Conservation (phyloP, 2,888 invertebrate genomes). For the Himalopsyche kuldschensis region DNA sequence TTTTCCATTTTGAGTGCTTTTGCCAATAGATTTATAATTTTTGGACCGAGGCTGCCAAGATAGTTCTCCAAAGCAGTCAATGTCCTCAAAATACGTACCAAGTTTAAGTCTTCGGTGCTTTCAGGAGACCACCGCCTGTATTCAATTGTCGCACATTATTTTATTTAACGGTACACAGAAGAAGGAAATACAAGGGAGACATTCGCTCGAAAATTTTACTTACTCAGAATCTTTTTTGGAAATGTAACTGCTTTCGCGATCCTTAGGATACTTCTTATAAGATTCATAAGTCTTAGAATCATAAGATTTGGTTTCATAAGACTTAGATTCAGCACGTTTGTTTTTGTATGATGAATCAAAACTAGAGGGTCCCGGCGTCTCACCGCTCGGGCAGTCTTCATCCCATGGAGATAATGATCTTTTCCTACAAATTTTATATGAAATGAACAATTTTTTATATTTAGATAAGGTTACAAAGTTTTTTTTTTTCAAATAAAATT, state of each 20-base stretch:
- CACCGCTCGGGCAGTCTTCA: not conserved
- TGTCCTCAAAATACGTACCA: conserved; percentile 71
- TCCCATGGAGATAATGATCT: not conserved
- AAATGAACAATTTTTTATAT: too few relatives aligned
- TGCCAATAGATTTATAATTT: conserved; percentile 74
- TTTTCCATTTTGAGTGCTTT: conserved; percentile 80
- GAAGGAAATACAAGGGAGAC: too few relatives aligned
- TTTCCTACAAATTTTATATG: not conserved
- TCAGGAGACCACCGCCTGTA: not conserved
- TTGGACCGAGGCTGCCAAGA: conserved; percentile 82
- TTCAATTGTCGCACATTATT: too few relatives aligned
- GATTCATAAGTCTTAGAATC: not conserved
- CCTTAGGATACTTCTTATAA: not conserved
- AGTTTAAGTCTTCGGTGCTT: conserved; percentile 55
- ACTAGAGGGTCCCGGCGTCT: not conserved
- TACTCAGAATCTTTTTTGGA: not conserved
- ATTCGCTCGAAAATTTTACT: not conserved
- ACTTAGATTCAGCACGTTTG: not conserved
- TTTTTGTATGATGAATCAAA: not conserved
- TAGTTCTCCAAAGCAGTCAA: conserved; percentile 81
- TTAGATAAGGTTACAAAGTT: too few relatives aligned
- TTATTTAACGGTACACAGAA: too few relatives aligned
- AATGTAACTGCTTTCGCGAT: not conserved
- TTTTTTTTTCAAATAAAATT: too few relatives aligned
- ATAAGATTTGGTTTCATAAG: not conserved